phyloP scores from a whole-genome alignment of 2,797 vertebrate genomes.

The Pogoniulus pusillus region DNA sequence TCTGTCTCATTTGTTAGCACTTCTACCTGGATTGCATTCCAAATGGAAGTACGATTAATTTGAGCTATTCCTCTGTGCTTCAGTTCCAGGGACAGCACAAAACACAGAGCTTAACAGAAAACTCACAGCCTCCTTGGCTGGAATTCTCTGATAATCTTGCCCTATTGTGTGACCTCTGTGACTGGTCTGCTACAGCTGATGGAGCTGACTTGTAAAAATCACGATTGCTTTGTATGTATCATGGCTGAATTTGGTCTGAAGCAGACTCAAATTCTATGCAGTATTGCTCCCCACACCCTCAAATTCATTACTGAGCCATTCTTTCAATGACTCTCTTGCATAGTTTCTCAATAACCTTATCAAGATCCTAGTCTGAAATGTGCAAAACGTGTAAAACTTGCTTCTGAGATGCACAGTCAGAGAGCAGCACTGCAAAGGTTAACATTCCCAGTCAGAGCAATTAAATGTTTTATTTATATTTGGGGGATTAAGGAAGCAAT shows the following conservation, averaged over 20 bases:
- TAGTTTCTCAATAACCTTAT: background rate
- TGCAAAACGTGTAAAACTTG: background rate
- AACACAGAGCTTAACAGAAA: background rate
- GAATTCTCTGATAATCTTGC: background rate
- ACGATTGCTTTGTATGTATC: background rate
- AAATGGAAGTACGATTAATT: background rate
- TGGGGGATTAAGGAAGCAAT: slow-evolving; percentile 51
- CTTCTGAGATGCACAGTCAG: background rate
- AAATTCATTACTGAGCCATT: background rate
- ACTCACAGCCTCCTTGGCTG: background rate
- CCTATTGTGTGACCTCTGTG: background rate
- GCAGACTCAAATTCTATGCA: background rate
- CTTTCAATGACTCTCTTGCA: background rate
- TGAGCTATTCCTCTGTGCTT: background rate
- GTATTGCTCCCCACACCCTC: background rate
- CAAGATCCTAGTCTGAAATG: background rate
- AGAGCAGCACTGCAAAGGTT: slow-evolving; percentile 31
- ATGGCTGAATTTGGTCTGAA: background rate
- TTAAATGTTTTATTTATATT: slow-evolving; percentile 67
- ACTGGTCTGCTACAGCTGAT: accelerated
- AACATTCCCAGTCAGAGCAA: slow-evolving; percentile 42
- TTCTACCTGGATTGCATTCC: background rate
- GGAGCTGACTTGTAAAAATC: background rate
- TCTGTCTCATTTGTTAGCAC: background rate
- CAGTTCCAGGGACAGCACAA: background rate